phyloP scores from a whole-genome alignment of 2,888 invertebrate species.

The Pachliopta kotzebuea region DNA sequence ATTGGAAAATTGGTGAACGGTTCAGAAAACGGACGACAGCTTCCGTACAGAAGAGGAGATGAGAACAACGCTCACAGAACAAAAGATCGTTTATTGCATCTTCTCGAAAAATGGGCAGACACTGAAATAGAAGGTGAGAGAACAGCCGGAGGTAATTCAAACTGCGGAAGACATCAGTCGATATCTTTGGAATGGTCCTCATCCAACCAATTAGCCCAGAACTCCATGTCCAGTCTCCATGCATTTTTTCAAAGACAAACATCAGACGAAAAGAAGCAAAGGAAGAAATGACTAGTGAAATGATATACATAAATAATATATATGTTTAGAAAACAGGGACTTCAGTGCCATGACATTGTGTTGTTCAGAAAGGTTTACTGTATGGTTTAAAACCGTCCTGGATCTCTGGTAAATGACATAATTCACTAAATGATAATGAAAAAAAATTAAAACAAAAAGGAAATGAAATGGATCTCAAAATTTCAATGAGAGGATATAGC shows the following conservation, averaged over 20 bases:
- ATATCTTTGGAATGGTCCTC: conserved; percentile 89
- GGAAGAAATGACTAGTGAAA: conserved; percentile 57
- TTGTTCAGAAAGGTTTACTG: conserved; percentile 41
- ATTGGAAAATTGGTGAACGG: conserved; percentile 72
- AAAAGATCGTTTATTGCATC: conserved; percentile 87
- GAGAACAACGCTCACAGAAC: conserved; percentile 84
- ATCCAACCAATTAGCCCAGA: conserved; percentile 86
- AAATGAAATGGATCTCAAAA: conserved; percentile 20
- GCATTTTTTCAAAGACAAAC: conserved; percentile 87
- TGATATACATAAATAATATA: conserved; percentile 34
- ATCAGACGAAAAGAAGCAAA: conserved; percentile 68
- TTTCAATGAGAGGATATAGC: conserved; percentile 11
- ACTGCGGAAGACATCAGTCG: conserved; percentile 82
- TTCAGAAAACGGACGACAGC: conserved; percentile 62
- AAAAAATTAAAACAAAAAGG: conserved; percentile 26
- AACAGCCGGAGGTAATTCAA: conserved; percentile 76
- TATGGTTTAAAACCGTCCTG: conserved; percentile 27
- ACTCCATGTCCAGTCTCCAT: conserved; percentile 89
- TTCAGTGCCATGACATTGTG: conserved; percentile 66
- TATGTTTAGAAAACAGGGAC: conserved; percentile 41
- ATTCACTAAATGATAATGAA: conserved; percentile 1
- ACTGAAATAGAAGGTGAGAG: conserved; percentile 69
- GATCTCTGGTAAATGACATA: conserved; percentile 1
- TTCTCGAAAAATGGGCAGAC: conserved; percentile 90
- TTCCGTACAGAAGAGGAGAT: conserved; percentile 73